Evolutionary conservation across 2,797 vertebrate species (phyloP).

Genomic region (Megaceryle alcyon): DNA sequence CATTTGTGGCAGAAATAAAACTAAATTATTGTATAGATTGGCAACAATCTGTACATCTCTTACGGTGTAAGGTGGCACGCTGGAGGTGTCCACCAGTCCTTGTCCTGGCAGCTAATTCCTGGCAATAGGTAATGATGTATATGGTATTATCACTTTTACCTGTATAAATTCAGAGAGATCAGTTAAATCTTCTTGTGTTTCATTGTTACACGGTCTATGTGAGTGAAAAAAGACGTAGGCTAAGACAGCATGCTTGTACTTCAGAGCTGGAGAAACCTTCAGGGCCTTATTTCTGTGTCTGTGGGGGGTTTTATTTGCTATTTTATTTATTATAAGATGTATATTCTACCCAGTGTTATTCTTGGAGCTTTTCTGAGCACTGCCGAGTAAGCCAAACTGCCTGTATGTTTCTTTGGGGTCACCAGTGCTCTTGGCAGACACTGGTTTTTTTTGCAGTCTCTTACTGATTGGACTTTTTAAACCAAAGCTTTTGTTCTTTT

Average conservation of each 20-base stretch:
- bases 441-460: not conserved
- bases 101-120: not conserved
- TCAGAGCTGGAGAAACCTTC: not conserved
- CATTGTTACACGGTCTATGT: not conserved
- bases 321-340: not conserved
- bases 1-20: not conserved
- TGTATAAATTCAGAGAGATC: not conserved
- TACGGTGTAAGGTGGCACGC: not conserved
- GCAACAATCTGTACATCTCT: not conserved
- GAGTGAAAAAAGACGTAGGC: not conserved
- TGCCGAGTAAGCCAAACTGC: constrained; percentile 15
- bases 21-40: not conserved
- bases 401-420: constrained; percentile 4
- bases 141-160: not conserved
- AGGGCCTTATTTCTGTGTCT: not conserved
- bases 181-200: not conserved
- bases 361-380: not conserved
- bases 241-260: not conserved
- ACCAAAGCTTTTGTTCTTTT: not conserved
- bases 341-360: not conserved
- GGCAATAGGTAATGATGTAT: not conserved
- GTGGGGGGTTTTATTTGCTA: not conserved
- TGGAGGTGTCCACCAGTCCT: not conserved
- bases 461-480: not conserved
- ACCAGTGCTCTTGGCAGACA: not conserved